Base-by-base conservation (phyloP, 2,113 vertebrate genomes). In the Strix aluco region DNA sequence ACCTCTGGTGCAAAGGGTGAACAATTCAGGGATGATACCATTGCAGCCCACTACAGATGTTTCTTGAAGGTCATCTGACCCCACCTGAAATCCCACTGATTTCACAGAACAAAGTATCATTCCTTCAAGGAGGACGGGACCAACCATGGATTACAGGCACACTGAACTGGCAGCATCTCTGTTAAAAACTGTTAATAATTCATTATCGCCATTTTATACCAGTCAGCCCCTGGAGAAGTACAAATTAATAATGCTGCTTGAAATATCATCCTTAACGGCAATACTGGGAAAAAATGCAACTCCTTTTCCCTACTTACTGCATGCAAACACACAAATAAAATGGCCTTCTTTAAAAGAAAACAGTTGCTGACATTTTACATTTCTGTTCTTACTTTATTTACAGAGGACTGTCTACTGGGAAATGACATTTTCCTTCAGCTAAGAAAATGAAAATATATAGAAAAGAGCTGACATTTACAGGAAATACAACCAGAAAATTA, bases 341-440 rank as follows among this genome's bases (percentile, higher is more conserved):
- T 36, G 26, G 62, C 42, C n/a, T 70, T 75, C 83, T 86, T 93
- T 62, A 88, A 91, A 91, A 46, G 20, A 91, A 94, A 94, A 92
- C 70, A 94, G 81, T 96, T 90, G 91, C 94, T 97, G 96, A 94
- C 94, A 96, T 97, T 97, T 94, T 86, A 92, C n/a, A 61, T 83
- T 92, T 94, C 79, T 95, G 74, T 73, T 94, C 95, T 91, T 85
- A 62, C 54, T 95, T 66, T 88, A 84, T 86, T 97, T 93, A 89
- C 65, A 88, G 86, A 94, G 25, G 52, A 82, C 54, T 34, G 57
- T 82, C 94, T 90, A 70, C 20, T 52, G 88, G 94, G 95, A 94
- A 95, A 91, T 93, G 49, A 74, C 80, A 74, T 96, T 96, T 90
- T 81, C 70, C 23, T 90, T 91, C 61, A 83, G 69, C 65, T 92